Conservation (phyloP, 2,113 vertebrate genomes). For the Entosphenus tridentatus region DNA sequence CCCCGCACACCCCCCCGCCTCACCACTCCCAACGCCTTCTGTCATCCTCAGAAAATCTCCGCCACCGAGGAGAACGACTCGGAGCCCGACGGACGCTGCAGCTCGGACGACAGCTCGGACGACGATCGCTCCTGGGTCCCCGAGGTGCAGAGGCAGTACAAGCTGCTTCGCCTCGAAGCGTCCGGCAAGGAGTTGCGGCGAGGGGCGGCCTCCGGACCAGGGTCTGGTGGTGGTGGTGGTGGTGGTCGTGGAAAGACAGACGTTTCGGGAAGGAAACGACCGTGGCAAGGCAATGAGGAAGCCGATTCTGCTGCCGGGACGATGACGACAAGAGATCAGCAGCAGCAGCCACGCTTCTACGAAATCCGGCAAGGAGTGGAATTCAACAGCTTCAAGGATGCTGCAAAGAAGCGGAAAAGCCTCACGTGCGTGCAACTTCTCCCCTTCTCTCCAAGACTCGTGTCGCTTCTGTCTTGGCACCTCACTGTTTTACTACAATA, state of each 20-base stretch:
- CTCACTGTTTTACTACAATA: no score
- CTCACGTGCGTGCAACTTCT: slow-evolving; percentile 43
- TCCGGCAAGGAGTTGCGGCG: slow-evolving; percentile 21
- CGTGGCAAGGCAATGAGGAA: background rate
- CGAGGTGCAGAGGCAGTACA: slow-evolving; percentile 78
- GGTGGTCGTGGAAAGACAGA: background rate
- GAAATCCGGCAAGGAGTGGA: slow-evolving; percentile 88
- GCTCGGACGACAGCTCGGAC: slow-evolving; percentile 80
- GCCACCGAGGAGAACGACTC: slow-evolving; percentile 28
- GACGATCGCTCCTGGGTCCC: slow-evolving; percentile 91
- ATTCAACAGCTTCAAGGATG: slow-evolving; percentile 68
- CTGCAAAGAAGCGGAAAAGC: slow-evolving; percentile 51
- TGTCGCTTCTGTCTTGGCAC: no score
- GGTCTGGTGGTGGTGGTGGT: no score
- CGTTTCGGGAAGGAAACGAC: no score
- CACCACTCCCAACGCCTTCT: no score
- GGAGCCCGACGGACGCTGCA: slow-evolving; percentile 61
- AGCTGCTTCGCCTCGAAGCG: slow-evolving; percentile 37
- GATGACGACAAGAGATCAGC: slow-evolving; percentile 14
- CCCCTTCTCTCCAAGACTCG: no score
- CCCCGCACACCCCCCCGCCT: no score
- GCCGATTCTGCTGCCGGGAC: background rate
- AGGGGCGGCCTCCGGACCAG: background rate
- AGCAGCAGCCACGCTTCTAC: slow-evolving; percentile 67
- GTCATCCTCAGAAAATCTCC: no score